These are phyloP conservation scores for Anhinga anhinga DNA, from an alignment of 2,113 vertebrate genomes.

Conservation along the genomic window DNA sequence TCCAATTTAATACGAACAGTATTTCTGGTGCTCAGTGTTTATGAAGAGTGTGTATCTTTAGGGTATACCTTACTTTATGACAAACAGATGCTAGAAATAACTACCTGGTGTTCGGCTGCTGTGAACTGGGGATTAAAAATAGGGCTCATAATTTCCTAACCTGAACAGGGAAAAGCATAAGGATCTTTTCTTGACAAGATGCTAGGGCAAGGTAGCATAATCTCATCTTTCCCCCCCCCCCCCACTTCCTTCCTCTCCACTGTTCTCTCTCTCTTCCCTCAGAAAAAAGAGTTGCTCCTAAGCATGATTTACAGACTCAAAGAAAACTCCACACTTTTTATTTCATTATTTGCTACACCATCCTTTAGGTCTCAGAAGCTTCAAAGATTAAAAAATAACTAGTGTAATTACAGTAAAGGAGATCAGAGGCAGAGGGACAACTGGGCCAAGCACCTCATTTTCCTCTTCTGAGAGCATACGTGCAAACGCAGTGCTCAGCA, in stretches of 20 bases:
- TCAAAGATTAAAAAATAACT: background rate
- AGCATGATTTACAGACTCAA: background rate
- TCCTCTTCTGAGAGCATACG: background rate
- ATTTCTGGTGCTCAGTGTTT: conserved; percentile 67
- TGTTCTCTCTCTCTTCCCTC: background rate
- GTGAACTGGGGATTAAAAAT: conserved; percentile 46
- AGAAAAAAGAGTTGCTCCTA: background rate
- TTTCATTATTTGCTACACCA: background rate
- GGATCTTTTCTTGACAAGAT: background rate
- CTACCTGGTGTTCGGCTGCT: conserved; percentile 20
- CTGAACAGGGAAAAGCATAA: background rate
- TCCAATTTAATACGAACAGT: conserved; percentile 69
- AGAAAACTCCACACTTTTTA: background rate
- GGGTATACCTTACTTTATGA: conserved; percentile 64
- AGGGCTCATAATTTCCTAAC: conserved; percentile 29
- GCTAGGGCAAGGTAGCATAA: background rate
- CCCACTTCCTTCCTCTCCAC: background rate
- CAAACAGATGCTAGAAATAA: conserved; percentile 63
- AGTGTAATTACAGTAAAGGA: background rate
- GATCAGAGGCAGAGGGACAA: background rate
- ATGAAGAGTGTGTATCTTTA: conserved; percentile 62
- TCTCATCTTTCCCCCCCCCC: background rate
- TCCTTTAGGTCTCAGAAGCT: background rate
- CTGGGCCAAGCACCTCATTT: background rate
- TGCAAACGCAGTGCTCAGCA: background rate